Base-by-base conservation (phyloP, 2,888 invertebrate species). In the Ferdinandea cuprea region DNA sequence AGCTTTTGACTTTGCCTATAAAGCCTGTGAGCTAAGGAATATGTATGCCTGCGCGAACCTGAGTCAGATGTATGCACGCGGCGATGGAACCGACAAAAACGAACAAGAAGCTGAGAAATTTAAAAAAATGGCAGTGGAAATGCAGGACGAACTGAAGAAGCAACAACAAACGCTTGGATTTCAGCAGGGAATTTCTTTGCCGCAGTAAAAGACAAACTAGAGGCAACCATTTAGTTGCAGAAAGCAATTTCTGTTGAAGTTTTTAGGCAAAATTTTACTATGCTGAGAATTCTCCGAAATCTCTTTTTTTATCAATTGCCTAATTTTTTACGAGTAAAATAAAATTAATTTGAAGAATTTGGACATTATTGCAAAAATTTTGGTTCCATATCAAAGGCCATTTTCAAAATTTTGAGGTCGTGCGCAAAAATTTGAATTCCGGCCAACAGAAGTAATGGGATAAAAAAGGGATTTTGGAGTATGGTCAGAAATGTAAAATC, bases 31-130 rank as follows among this genome's bases (percentile, higher is more conserved):
- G 81, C 91, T 95, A 0, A 96, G 95, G 0, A 95, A 97, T 88
- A 94, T 97, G 89, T 95, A 95, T 88, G 96, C 96, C 0, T 99
- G 99, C 92, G 95, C 95, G 0, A 98, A 98, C 91, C 92, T 98
- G 0, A 95, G 97, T 88, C 94, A 95, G 89, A 97, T 97, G 96
- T 96, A 96, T 89, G 92, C 93, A 32, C 94, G 93, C 88, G 97
- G 97, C 11, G 96, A 98, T 85, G 98, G 98, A 1, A 95, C 94
- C 0, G 94, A 94, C 63, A 94, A 95, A 88, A 94, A 95, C 90
- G 88, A 91, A 56, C 93, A 94, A 69, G 92, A 96, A 87, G 94
- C 96, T 0, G 93, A 95, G 72, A 93, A 93, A 85, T 97, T 94
- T 88, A 95, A 94, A 88, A 92, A 93, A 84, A 92, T 94, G 81